phyloP scores from a whole-genome alignment of 2,797 vertebrate genomes.

The Micropoecilia bifurca region DNA sequence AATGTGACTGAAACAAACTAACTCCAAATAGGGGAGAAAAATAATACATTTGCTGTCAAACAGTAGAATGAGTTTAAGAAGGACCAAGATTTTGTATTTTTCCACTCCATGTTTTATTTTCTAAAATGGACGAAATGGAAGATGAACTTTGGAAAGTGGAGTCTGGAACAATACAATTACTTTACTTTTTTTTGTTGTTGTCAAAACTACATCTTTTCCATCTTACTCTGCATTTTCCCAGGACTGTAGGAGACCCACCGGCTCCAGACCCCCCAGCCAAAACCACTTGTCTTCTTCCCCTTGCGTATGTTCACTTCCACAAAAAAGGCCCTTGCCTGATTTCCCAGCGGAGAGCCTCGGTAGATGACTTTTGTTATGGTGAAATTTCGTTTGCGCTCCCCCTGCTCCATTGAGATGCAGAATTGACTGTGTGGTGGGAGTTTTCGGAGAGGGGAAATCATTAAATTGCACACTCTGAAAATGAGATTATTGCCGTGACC shows the following conservation, averaged over 20 bases:
- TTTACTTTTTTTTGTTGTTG: too few relatives aligned
- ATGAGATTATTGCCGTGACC: constrained; percentile 72
- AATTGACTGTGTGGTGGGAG: constrained; percentile 45
- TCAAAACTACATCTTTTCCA: constrained; percentile 21
- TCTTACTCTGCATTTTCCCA: constrained; percentile 40
- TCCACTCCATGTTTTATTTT: background rate
- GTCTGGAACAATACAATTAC: background rate
- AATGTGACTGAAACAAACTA: background rate
- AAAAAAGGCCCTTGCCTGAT: constrained; percentile 50
- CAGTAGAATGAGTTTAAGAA: background rate
- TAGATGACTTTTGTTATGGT: constrained; percentile 65
- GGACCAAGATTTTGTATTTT: background rate
- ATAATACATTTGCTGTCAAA: background rate
- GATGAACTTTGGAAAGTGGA: background rate
- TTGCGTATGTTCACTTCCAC: constrained; percentile 33
- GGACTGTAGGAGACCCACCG: constrained; percentile 11
- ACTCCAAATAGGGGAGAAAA: background rate
- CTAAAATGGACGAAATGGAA: background rate
- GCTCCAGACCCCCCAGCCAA: constrained; percentile 9
- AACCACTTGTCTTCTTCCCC: constrained; percentile 51
- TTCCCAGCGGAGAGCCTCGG: constrained; percentile 62
- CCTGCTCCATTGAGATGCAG: constrained; percentile 55
- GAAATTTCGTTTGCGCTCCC: constrained; percentile 59
- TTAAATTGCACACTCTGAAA: constrained; percentile 73
- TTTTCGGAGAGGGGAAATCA: constrained; percentile 65